Evolutionary conservation across 2,888 invertebrate genomes (phyloP), one percentile per base, ranked within the genome.

Genomic region (Mesochorus sp.): DNA sequence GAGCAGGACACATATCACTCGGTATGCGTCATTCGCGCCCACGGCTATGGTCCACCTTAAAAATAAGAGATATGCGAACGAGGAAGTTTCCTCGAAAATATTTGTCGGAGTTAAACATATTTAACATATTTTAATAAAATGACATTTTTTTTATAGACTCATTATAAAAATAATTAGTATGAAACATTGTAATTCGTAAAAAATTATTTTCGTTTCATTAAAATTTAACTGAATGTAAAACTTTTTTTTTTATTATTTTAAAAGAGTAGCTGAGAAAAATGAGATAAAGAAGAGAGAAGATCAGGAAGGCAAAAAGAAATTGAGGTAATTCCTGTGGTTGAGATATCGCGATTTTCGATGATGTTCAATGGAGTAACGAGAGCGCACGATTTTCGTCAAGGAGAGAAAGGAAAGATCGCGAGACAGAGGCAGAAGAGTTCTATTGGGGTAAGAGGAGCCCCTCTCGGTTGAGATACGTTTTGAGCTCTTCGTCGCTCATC

Each of bases 281-380:
- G n/a, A n/a, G 10, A 34, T 34, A 4, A 39, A 12, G 6, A 14
- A 12, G 19, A 26, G 49, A 51, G 3, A 3, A 2, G 12, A 19
- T 1, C 24, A 17, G 34, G 21, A 17, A 55, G 3, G 4, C 0
- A 12, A n/a, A 31, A 6, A n/a, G 12, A 14, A 4, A 14, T 3
- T 28, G 34, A n/a, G 28, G 14, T 24, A 14, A 14, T 26, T 17
- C 2, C 3, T 21, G 31, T 39, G 61, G 37, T 68, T 34, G 51
- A 71, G 51, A 21, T 67, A 74, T 74, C 55, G 59, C 51, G 14
- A 74, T 74, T 59, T 66, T 59, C 42, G 61, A 61, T 61, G 21
- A 62, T 44, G 26, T 59, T 67, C 47, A 31, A 74, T 10, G 19
- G 37, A 61, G 26, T 53, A 68, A 68, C 67, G 67, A 62, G 62